Base-by-base conservation (phyloP, 2,113 vertebrate species). In the Strigops habroptila region DNA sequence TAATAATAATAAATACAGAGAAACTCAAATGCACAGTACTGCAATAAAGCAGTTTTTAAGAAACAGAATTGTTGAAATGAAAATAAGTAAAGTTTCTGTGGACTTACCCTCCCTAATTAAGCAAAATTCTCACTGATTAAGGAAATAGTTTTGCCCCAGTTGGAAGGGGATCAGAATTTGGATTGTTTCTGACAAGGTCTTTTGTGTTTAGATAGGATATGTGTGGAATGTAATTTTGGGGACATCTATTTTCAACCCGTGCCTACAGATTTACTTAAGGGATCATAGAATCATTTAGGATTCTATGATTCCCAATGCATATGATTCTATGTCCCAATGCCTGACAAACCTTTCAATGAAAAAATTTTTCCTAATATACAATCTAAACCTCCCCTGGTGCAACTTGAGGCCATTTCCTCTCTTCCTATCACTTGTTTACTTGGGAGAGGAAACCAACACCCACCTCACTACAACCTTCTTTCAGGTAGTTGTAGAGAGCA, bases 1-100 rank as follows among this genome's bases (percentile, higher is more conserved):
- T 67, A 86, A 82, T 91, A 96, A 63, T 79, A 96, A 93, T 53
- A 90, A 86, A 90, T 91, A 51, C 16, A 64, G 60, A 67, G 43
- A 71, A 93, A 90, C 19, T 70, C 12, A 93, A 78, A 95, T 81
- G 77, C 55, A 68, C 67, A 86, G 27, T n/a, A 28, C 55, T 30
- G 22, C 46, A 94, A 48, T 83, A 78, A 83, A 80, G 37, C 27
- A 70, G 18, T 69, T 82, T 59, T 90, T 82, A 80, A 80, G 49
- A 64, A 83, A 76, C 31, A 67, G 46, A 88, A 48, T 18, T 55
- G 6, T 49, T 90, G 21, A 23, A 82, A 67, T 30, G 10, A 46
- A 82, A 92, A 83, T 73, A 69, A 43, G 21, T 5, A 53, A 53
- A 7, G 5, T 44, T 64, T 52, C 37, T 81, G 46, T 22, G 55